A percentile compares a stretch with the other conserved stretches of the same genome.
Conservation (phyloP, 2,113 vertebrate genomes). For the Dinomys branickii region DNA sequence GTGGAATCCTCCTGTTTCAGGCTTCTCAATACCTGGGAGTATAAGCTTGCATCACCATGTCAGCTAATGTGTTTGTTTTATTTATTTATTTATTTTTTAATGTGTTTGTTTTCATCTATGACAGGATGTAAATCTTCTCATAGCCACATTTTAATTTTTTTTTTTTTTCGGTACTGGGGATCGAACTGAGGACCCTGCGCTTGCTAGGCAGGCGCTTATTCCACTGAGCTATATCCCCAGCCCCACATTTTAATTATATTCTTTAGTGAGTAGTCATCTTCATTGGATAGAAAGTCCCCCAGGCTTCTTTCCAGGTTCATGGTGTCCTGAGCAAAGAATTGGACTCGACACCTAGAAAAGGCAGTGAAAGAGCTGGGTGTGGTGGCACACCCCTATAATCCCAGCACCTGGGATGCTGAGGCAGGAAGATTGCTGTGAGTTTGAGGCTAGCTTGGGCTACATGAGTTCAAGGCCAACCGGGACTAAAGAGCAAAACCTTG, state of each 20-base stretch:
- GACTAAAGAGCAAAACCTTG: too few relatives aligned
- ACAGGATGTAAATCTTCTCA: constrained; percentile 18
- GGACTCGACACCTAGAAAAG: not conserved
- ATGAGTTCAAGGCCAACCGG: not conserved
- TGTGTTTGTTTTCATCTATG: constrained; percentile 15
- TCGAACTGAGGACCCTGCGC: too few relatives aligned
- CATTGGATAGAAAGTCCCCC: not conserved
- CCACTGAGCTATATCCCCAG: too few relatives aligned
- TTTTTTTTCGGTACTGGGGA: too few relatives aligned
- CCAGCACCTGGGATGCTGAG: not conserved
- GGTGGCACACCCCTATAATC: not conserved
- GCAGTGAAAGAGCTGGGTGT: not conserved
- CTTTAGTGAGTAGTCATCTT: not conserved
- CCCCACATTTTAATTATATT: not conserved
- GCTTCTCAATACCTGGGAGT: not conserved
- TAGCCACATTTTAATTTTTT: not conserved
- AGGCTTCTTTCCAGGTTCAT: not conserved
- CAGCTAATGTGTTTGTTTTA: not conserved
- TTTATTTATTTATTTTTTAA: too few relatives aligned
- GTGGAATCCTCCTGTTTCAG: not conserved
- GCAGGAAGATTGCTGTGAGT: not conserved
- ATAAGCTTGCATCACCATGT: not conserved
- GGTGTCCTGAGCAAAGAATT: not conserved
- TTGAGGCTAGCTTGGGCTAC: too few relatives aligned
- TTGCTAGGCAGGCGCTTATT: too few relatives aligned